phyloP scores from a whole-genome alignment of 1,140 invertebrate species.

The Linepithema humile region DNA sequence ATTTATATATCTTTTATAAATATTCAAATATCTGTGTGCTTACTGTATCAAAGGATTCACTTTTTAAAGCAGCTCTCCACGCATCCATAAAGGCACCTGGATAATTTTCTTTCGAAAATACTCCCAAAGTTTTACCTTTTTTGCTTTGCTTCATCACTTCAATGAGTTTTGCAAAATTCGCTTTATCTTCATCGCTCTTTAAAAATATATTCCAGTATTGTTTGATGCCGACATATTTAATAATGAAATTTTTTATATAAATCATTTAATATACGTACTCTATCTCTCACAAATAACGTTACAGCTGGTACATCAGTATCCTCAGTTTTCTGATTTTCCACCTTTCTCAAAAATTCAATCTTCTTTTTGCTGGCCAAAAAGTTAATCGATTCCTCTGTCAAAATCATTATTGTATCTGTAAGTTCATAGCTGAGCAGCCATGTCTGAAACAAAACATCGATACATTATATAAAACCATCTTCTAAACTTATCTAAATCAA shows the following conservation, averaged over 20 bases:
- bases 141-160: constrained; percentile 94
- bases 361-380: constrained; percentile 99
- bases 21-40: constrained; percentile 38
- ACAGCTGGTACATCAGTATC: constrained; percentile 92
- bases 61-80: constrained; percentile 92
- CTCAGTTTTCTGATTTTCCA: constrained; percentile 95
- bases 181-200: constrained; percentile 97
- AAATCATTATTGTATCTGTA: constrained; percentile 97
- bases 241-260: constrained; percentile 26
- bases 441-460: constrained; percentile 86
- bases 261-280: constrained; percentile 86
- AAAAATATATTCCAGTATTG: constrained; percentile 73
- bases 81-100: constrained; percentile 96
- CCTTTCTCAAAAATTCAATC: constrained; percentile 97
- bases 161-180: constrained; percentile 95
- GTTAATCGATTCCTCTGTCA: constrained; percentile 93
- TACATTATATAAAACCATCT: background rate
- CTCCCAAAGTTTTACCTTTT: constrained; percentile 95
- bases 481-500: too few species aligned
- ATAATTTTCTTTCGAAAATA: constrained; percentile 97
- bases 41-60: constrained; percentile 92
- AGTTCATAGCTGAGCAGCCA: constrained; percentile 99
- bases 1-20: background rate
- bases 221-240: background rate
- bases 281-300: constrained; percentile 95